Evolutionary conservation across 1,140 invertebrate species (phyloP).

Genomic region (Diabrotica undecimpunctata): DNA sequence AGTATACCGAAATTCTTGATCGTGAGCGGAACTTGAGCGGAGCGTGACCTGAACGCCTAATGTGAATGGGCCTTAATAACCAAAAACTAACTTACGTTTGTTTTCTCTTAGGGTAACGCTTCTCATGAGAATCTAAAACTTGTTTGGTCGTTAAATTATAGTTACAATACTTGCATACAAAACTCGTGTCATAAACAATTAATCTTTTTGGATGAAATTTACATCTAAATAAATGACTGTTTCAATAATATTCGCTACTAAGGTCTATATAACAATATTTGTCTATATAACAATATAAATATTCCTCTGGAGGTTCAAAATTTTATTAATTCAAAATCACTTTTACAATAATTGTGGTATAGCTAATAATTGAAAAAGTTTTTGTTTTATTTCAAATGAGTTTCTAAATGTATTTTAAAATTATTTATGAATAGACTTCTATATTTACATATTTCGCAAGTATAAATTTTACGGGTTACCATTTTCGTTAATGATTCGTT

Average conservation of each 20-base stretch:
- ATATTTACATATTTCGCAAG: no score
- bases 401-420: no score
- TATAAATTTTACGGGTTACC: no score
- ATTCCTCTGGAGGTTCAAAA: slow-evolving; percentile 13
- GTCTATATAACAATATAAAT: slow-evolving; percentile 7
- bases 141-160: not conserved
- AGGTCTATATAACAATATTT: slow-evolving; percentile 18
- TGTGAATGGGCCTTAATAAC: no score
- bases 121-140: not conserved
- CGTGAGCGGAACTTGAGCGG: no score
- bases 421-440: no score
- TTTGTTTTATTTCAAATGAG: no score
- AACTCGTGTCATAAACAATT: slow-evolving; percentile 1
- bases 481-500: no score
- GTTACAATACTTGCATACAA: not conserved
- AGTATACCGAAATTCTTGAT: no score
- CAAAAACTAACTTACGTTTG: not conserved
- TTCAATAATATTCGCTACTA: not conserved
- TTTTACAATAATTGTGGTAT: no score
- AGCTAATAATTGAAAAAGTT: no score
- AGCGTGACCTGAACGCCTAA: no score
- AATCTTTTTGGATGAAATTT: slow-evolving; percentile 11
- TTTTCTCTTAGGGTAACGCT: not conserved
- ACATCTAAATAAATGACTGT: slow-evolving; percentile 18
- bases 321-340: slow-evolving; percentile 11